phyloP scores from a whole-genome alignment of 2,113 vertebrate species.

The Epinephelus lanceolatus region DNA sequence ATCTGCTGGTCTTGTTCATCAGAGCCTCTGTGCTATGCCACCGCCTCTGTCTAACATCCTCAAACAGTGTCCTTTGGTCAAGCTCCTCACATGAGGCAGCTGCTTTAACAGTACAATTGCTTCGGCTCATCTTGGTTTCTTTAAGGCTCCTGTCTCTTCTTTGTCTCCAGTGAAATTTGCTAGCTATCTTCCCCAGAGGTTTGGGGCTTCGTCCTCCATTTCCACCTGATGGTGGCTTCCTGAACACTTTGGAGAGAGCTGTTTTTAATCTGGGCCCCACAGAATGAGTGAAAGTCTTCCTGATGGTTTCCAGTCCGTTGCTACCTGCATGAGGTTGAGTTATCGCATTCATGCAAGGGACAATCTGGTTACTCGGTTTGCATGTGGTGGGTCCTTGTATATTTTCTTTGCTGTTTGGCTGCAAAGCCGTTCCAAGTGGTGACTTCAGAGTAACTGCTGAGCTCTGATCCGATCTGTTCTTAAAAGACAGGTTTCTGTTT shows the following conservation, averaged over 20 bases:
- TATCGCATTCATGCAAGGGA: constrained; percentile 42
- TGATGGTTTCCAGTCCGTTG: constrained; percentile 65
- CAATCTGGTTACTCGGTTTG: constrained; percentile 42
- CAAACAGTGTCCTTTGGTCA: constrained; percentile 72
- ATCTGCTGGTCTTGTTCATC: constrained; percentile 69
- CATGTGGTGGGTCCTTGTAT: constrained; percentile 41
- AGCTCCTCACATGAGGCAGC: constrained; percentile 87
- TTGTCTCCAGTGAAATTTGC: constrained; percentile 63
- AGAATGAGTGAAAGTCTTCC: constrained; percentile 72
- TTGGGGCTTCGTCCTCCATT: constrained; percentile 71
- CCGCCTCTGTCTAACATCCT: constrained; percentile 61
- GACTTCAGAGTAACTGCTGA: constrained; percentile 41
- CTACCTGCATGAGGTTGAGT: constrained; percentile 26
- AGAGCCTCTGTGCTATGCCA: constrained; percentile 89
- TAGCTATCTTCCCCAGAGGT: constrained; percentile 61
- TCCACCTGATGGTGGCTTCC: constrained; percentile 75
- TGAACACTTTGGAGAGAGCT: constrained; percentile 70
- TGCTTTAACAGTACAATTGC: constrained; percentile 74
- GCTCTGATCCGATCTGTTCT: constrained; percentile 61
- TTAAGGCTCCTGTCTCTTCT: constrained; percentile 63
- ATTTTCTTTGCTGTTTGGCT: constrained; percentile 61
- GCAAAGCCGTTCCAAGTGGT: constrained; percentile 35
- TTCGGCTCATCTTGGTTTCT: constrained; percentile 62
- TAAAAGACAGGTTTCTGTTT: constrained; percentile 73
- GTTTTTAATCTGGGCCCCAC: constrained; percentile 77